Percentiles rank a stretch among this genome's conserved stretches.
These are phyloP conservation scores for Mesocentrotus franciscanus DNA, from an alignment of 53 echinoderm and acorn worm genomes.

Conservation along the genomic window DNA sequence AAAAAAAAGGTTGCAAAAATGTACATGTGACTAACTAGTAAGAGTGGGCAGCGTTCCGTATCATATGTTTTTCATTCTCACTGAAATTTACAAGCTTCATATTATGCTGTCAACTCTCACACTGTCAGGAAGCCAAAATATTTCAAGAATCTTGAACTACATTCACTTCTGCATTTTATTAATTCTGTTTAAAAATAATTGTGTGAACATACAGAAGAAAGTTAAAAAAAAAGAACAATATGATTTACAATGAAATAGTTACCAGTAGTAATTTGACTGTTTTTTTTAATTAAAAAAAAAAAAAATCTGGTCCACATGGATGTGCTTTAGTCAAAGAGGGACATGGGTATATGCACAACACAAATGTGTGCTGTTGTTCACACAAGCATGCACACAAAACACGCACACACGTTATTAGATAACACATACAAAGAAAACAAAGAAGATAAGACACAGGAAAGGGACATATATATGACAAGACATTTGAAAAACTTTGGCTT, in stretches of 20 bases:
- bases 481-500: constrained; percentile 46
- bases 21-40: constrained; percentile 52
- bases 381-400: constrained; percentile 24
- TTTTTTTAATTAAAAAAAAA: neutral
- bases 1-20: constrained; percentile 55
- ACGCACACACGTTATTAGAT: constrained; percentile 4
- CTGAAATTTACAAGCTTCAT: constrained; percentile 50
- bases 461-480: neutral
- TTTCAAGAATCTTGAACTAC: constrained; percentile 30
- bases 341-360: neutral
- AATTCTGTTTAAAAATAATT: neutral
- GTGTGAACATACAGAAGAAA: neutral
- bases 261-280: neutral
- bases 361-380: neutral
- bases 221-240: neutral
- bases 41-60: constrained; percentile 55
- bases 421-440: neutral
- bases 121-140: constrained; percentile 54
- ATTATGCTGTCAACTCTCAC: constrained; percentile 21
- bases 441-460: neutral
- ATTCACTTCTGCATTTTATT: neutral
- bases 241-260: neutral
- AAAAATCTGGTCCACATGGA: neutral
- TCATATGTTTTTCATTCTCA: constrained; percentile 36
- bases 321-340: neutral